These are phyloP conservation scores for Camponotus vicinus DNA, from an alignment of 1,140 invertebrate species.

Conservation along the genomic window DNA sequence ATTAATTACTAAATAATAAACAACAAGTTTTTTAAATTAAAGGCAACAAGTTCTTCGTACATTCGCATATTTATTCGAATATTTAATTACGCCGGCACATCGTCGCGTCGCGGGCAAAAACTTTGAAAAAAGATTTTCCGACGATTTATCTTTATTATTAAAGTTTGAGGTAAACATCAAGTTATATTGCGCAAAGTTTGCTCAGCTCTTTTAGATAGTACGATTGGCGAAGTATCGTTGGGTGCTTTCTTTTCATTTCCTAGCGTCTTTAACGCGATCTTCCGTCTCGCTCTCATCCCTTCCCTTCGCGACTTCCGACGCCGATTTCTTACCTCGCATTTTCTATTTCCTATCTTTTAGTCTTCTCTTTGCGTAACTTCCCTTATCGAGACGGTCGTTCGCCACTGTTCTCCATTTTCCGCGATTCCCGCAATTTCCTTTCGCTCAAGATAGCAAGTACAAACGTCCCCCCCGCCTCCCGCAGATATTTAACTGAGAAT, in stretches of 20 bases:
- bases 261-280: constrained; percentile 46
- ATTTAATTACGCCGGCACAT: constrained; percentile 6
- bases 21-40: constrained; percentile 2
- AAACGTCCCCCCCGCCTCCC: background rate
- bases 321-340: constrained; percentile 55
- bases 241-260: constrained; percentile 50
- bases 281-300: background rate
- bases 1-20: too few species aligned
- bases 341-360: constrained; percentile 46
- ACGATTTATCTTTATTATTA: constrained; percentile 43
- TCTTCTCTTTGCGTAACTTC: constrained; percentile 52
- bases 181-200: constrained; percentile 48
- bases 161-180: constrained; percentile 47
- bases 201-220: constrained; percentile 27
- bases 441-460: constrained; percentile 35
- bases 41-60: background rate
- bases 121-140: background rate
- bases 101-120: background rate
- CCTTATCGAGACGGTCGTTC: constrained; percentile 49
- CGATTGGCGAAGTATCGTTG: constrained; percentile 34
- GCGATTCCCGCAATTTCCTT: constrained; percentile 52
- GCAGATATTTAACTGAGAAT: constrained; percentile 31
- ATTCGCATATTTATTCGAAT: constrained; percentile 8
- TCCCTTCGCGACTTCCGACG: constrained; percentile 25
- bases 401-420: constrained; percentile 52